Evolutionary conservation across 2,113 vertebrate species (phyloP), one percentile per base, ranked within the genome.

Genomic region (Melanerpes formicivorus): DNA sequence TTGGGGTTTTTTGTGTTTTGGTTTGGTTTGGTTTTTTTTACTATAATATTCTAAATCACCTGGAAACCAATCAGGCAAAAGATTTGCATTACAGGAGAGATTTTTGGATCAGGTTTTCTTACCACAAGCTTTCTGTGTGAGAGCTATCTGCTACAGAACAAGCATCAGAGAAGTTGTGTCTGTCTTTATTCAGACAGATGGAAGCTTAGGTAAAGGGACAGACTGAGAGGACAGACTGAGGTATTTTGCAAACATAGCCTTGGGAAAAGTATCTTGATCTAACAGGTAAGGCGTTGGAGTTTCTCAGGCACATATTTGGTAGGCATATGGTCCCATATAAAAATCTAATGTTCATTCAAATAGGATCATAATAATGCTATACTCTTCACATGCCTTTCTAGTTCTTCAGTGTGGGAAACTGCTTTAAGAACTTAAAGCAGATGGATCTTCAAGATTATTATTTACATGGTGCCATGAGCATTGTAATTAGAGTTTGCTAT

Each of bases 321-420:
- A 60, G 67, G 19, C 40, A 11, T 82, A 40, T 81, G 64, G 76
- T 30, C 58, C 78, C 66, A 3, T 69, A 65, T 88, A 93, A 91
- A 95, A 82, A 44, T 11, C 40, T 81, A 62, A 80, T 14, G 67
- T 81, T 79, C 25, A 14, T 85, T 93, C 63, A 81, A 54, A 95
- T 85, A 50, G 18, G 86, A 92, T 95, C 91, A 82, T 42, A 80
- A 40, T 42, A 37, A 73, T 32, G 32, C 86, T 87, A 93, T 90
- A 62, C 75, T 40, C 44, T 75, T 62, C 76, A 93, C 76, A 72
- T 93, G 91, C 66, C 21, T 91, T 75, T 81, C 66, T 65, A 19
- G 14, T 74, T 83, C 77, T 70, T 67, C 65, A 40, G 3, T 66
- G 56, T 44, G 23, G 18, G 52, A 90, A 93, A 88, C 21, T 7